Evolutionary conservation across 2,113 vertebrate species (phyloP), one percentile per base, ranked within the genome.

Genomic region (Ahaetulla prasina): DNA sequence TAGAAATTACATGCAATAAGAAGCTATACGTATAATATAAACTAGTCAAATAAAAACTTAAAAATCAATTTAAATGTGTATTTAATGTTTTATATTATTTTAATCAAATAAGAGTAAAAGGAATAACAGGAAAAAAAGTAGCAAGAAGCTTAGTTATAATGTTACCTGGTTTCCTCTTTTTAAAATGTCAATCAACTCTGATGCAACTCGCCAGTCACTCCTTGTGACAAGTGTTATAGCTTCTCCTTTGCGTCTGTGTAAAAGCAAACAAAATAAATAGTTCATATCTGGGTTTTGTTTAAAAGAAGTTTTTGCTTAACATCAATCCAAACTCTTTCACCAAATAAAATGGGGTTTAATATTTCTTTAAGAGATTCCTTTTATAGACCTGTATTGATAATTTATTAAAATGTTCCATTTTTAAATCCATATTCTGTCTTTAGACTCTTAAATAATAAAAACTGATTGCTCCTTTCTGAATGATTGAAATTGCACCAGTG

Each of bases 161-260:
- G 53, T 3, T 94, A 98, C 99, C 97, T 99, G 99, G 88, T 98
- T 98, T 90, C 99, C 96, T 97, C 99, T 98, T 97, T 99, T 97
- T 94, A 99, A 95, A 94, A 99, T 99, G 91, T 97, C 96, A 93
- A 99, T 98, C 93, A 99, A 97, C 94, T 99, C 98, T 5, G 98
- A 90, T 0, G 99, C 98, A 97, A 98, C 95, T 89, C 92, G 98
- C 99, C 99, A 99, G 57, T 99, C 97, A 1, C 96, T 98, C 97
- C 98, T 98, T 0, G 99, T 99, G 90, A 99, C 92, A 80, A 99
- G 97, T 0, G 99, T 99, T 92, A 99, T 74, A 14, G 99, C 97
- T 92, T 97, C 96, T 23, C 99, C 99, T 0, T 96, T 97, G 20
- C 98, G 98, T 45, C 99, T 57, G 93, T 94, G 91, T 53, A 94